A percentile compares a stretch with the other conserved stretches of the same genome.
phyloP scores from a whole-genome alignment of 2,797 vertebrate species.

The Gallinago nigripennis region DNA sequence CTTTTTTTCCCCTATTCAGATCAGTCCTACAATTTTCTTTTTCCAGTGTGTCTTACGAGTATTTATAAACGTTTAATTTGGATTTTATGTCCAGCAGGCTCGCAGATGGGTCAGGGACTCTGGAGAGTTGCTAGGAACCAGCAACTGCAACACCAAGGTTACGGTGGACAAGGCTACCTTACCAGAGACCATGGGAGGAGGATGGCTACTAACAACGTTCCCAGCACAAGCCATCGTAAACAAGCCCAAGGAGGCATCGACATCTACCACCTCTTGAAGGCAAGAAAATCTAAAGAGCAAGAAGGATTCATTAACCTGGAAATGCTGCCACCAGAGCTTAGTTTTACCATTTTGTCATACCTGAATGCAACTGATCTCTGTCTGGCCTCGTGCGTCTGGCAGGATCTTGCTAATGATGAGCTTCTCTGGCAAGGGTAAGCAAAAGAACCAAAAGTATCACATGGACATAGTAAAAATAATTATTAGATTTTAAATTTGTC shows the following conservation, averaged over 20 bases:
- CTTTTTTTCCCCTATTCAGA: neutral
- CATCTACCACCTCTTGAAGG: slow-evolving; percentile 90
- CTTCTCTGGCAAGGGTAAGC: slow-evolving; percentile 98
- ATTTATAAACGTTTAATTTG: neutral
- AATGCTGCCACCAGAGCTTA: slow-evolving; percentile 95
- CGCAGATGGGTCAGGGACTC: slow-evolving; percentile 97
- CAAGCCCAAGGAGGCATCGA: slow-evolving; percentile 84
- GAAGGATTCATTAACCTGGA: slow-evolving; percentile 94
- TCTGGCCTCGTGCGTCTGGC: slow-evolving; percentile 96
- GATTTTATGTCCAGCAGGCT: slow-evolving; percentile 67
- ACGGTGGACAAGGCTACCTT: slow-evolving; percentile 83
- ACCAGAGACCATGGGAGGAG: slow-evolving; percentile 77
- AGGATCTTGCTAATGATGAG: slow-evolving; percentile 93
- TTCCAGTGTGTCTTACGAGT: neutral
- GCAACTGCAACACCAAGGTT: slow-evolving; percentile 91
- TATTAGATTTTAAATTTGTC: neutral
- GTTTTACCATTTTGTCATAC: slow-evolving; percentile 97
- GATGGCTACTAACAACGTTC: slow-evolving; percentile 61
- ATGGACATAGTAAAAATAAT: neutral
- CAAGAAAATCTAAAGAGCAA: slow-evolving; percentile 86
- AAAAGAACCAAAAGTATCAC: neutral
- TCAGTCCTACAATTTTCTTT: neutral
- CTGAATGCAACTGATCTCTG: slow-evolving; percentile 98
- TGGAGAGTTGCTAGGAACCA: slow-evolving; percentile 98
- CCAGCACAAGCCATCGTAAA: slow-evolving; percentile 70